These are phyloP conservation scores for Oxystoma pomonae DNA, from an alignment of 2,888 invertebrate genomes.

Conservation along the genomic window DNA sequence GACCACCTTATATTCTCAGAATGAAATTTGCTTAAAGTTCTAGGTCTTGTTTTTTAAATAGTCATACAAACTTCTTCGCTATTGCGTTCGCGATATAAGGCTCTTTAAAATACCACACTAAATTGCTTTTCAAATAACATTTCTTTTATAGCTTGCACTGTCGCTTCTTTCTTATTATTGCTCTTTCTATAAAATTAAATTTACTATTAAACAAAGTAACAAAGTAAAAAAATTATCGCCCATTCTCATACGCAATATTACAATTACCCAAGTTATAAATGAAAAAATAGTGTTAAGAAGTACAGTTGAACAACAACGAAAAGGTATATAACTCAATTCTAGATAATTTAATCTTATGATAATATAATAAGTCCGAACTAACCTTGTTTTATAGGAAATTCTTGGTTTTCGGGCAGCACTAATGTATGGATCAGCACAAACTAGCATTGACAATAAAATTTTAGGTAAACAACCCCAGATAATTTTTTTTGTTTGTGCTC, in stretches of 20 bases:
- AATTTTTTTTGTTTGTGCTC: background rate
- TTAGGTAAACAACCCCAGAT: background rate
- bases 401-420: conserved; percentile 26
- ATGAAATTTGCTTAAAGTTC: no score
- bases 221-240: no score
- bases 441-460: conserved; percentile 22
- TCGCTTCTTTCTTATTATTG: background rate
- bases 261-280: no score
- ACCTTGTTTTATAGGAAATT: conserved; percentile 22
- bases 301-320: no score
- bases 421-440: conserved; percentile 27
- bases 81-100: background rate
- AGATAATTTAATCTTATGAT: no score
- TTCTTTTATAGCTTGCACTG: background rate
- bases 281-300: no score
- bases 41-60: background rate
- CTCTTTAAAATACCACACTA: background rate
- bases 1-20: no score
- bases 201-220: no score
- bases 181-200: no score
- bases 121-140: background rate
- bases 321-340: no score
- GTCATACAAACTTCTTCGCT: background rate
- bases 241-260: no score
- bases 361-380: no score